A percentile compares a stretch with the other conserved stretches of the same genome.
phyloP scores from a whole-genome alignment of 1,140 invertebrate species.

The Protaetia brevitarsis region DNA sequence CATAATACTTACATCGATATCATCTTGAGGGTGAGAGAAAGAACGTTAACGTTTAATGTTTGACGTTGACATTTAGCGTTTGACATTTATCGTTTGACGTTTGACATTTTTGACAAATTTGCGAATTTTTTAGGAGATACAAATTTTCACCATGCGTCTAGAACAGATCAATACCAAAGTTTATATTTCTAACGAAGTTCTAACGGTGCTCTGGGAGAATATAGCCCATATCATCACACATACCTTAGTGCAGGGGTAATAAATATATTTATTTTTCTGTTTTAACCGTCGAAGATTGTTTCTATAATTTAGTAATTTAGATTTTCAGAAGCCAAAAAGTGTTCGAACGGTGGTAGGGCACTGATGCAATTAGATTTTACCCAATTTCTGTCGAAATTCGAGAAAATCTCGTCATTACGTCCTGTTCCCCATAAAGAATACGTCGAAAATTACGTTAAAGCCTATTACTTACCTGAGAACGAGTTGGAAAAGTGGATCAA shows the following conservation, averaged over 20 bases:
- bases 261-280: conserved; percentile 15
- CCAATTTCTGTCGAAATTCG: conserved; percentile 88
- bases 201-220: conserved; percentile 79
- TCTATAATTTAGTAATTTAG: conserved; percentile 50
- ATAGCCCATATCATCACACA: conserved; percentile 79
- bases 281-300: conserved; percentile 12
- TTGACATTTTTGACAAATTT: no score
- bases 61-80: no score
- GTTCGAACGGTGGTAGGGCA: conserved; percentile 92
- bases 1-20: conserved; percentile 87
- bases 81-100: no score
- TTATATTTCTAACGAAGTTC: conserved; percentile 67
- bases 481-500: conserved; percentile 86
- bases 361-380: conserved; percentile 98
- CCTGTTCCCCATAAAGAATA: conserved; percentile 87
- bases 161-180: conserved; percentile 66
- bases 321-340: conserved; percentile 88
- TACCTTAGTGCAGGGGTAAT: conserved; percentile 88
- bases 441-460: conserved; percentile 94
- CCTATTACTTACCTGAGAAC: conserved; percentile 88
- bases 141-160: conserved; percentile 73
- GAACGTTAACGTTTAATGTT: background rate
- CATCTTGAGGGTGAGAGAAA: conserved; percentile 59
- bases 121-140: conserved; percentile 64
- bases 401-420: conserved; percentile 75